Evolutionary conservation across 2,888 invertebrate species (phyloP).

Genomic region (Eupeodes luniger): DNA sequence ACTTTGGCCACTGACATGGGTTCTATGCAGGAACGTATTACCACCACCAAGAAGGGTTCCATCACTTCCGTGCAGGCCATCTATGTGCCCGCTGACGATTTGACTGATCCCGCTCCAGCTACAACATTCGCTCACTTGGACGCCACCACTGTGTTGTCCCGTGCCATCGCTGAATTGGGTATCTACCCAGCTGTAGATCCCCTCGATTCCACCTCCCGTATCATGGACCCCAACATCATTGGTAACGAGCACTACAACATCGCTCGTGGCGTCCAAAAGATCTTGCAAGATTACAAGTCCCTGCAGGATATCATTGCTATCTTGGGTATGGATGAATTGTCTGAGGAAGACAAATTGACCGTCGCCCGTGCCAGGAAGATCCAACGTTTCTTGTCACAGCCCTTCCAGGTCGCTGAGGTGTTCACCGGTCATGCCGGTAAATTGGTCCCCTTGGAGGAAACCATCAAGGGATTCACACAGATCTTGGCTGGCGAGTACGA

Average conservation of each 20-base stretch:
- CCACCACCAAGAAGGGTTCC: slow-evolving; percentile 97
- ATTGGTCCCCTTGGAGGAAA: slow-evolving; percentile 93
- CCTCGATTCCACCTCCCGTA: slow-evolving; percentile 96
- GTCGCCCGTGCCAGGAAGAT: slow-evolving; percentile 97
- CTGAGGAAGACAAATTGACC: slow-evolving; percentile 97
- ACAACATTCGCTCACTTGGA: slow-evolving; percentile 98
- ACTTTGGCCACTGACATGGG: slow-evolving; percentile 98
- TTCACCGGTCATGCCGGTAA: slow-evolving; percentile 97
- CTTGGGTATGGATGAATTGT: slow-evolving; percentile 97
- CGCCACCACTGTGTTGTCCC: slow-evolving; percentile 96
- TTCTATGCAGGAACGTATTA: slow-evolving; percentile 97
- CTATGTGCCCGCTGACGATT: slow-evolving; percentile 97
- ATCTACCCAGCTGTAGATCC: slow-evolving; percentile 98
- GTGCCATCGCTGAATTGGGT: slow-evolving; percentile 96
- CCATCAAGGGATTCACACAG: slow-evolving; percentile 94
- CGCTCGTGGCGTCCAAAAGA: slow-evolving; percentile 96
- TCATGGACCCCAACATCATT: slow-evolving; percentile 96
- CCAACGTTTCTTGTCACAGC: slow-evolving; percentile 96
- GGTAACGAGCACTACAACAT: slow-evolving; percentile 95
- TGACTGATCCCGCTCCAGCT: slow-evolving; percentile 98
- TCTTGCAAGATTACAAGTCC: slow-evolving; percentile 92
- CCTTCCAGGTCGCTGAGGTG: slow-evolving; percentile 96
- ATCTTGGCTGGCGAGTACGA: slow-evolving; percentile 94
- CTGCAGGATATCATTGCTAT: slow-evolving; percentile 96
- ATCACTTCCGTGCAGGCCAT: slow-evolving; percentile 98